Conservation (phyloP, 2,113 vertebrate species). For the Lamprologus ornatipinnis region DNA sequence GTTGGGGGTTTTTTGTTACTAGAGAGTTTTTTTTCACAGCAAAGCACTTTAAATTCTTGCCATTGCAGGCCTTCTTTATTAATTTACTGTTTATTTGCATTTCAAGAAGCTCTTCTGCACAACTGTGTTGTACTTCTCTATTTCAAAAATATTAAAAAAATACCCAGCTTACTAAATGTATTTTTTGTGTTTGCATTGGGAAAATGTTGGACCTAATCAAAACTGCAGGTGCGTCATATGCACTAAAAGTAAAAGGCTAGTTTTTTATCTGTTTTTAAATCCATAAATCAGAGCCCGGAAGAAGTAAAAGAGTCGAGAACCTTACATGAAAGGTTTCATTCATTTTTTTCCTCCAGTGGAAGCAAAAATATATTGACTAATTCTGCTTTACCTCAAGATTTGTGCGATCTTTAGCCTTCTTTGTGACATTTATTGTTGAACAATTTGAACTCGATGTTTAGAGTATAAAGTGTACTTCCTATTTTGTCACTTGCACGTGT, state of each 20-base stretch:
- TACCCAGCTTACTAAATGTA: neutral
- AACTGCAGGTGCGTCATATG: neutral
- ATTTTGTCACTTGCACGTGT: neutral
- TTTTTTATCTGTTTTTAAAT: neutral
- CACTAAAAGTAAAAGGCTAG: neutral
- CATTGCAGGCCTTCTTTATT: neutral
- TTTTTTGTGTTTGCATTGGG: neutral
- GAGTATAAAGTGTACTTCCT: neutral
- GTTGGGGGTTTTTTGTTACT: accelerated
- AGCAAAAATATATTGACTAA: neutral
- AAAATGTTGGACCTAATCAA: neutral
- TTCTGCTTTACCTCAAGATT: neutral
- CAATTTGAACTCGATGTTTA: neutral
- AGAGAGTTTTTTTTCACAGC: neutral
- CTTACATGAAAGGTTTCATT: neutral
- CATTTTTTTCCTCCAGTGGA: neutral
- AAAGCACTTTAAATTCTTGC: neutral
- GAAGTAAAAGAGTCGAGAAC: neutral
- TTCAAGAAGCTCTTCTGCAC: neutral
- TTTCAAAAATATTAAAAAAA: neutral
- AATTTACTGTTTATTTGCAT: neutral
- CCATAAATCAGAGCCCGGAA: neutral
- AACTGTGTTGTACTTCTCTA: neutral
- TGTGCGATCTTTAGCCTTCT: neutral
- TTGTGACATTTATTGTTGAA: neutral